A percentile compares a stretch with the other conserved stretches of the same genome.
Evolutionary conservation across 2,113 vertebrate genomes (phyloP).

Genomic region (Cheilinus undulatus): DNA sequence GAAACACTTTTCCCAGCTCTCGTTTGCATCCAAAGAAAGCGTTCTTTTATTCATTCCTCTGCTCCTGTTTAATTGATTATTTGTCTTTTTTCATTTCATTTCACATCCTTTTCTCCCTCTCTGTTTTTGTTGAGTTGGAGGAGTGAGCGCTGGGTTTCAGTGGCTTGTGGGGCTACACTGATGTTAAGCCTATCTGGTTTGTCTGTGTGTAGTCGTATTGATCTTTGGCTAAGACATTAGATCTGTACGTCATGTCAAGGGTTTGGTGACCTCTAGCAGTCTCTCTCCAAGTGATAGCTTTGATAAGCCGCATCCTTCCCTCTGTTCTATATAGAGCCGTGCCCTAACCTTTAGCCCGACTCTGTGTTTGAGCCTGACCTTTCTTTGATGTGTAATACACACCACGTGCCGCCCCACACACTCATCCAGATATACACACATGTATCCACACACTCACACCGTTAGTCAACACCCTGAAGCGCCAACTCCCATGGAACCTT

Average conservation of each 20-base stretch:
- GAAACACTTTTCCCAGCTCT: conserved; percentile 67
- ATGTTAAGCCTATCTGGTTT: conserved; percentile 81
- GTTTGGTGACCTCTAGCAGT: conserved; percentile 79
- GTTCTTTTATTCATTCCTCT: conserved; percentile 72
- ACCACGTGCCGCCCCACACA: conserved; percentile 71
- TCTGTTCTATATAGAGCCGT: conserved; percentile 78
- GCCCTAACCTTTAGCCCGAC: conserved; percentile 80
- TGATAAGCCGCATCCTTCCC: conserved; percentile 79
- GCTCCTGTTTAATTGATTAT: conserved; percentile 81
- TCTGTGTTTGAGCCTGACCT: conserved; percentile 81
- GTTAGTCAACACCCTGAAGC: conserved; percentile 76
- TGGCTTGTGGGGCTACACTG: conserved; percentile 72
- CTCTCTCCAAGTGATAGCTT: conserved; percentile 81
- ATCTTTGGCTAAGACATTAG: conserved; percentile 82
- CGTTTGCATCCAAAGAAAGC: conserved; percentile 75
- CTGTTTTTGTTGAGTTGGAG: conserved; percentile 28
- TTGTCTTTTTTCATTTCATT: conserved; percentile 73
- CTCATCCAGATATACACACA: conserved; percentile 57
- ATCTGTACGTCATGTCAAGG: conserved; percentile 81
- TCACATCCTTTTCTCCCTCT: conserved; percentile 40
- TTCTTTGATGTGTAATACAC: conserved; percentile 85
- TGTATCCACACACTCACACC: conserved; percentile 38
- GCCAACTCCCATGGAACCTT: conserved; percentile 85
- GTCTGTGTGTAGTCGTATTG: conserved; percentile 80
- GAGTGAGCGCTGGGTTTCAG: conserved; percentile 54